Evolutionary conservation across 2,113 vertebrate genomes (phyloP).

Genomic region (Equus quagga): DNA sequence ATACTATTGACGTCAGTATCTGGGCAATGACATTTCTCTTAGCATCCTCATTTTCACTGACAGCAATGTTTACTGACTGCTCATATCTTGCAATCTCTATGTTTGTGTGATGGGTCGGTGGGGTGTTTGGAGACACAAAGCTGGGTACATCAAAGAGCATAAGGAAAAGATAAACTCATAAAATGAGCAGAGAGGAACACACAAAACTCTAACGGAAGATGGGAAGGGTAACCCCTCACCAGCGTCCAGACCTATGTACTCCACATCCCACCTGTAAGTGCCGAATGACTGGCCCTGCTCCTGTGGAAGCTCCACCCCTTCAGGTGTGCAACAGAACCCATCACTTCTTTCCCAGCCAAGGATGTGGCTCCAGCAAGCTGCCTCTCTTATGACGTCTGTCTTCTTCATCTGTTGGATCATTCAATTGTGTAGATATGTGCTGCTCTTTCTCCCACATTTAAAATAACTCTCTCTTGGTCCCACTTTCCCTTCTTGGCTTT

Average conservation of each 20-base stretch:
- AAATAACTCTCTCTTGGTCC: neutral
- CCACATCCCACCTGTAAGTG: fast-evolving
- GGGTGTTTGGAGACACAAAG: too few relatives aligned
- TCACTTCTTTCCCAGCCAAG: neutral
- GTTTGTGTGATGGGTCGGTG: neutral
- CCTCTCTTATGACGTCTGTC: neutral
- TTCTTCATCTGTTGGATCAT: neutral
- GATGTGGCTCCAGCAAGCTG: neutral
- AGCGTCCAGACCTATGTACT: fast-evolving
- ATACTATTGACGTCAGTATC: fast-evolving
- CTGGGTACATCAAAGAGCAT: neutral
- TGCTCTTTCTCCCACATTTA: neutral
- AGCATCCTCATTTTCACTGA: fast-evolving
- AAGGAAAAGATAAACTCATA: neutral
- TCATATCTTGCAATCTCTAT: too few relatives aligned
- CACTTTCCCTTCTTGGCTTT: neutral
- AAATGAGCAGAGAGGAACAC: neutral
- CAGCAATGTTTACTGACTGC: fast-evolving
- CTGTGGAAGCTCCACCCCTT: neutral
- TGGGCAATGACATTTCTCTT: neutral
- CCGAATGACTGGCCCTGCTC: fast-evolving
- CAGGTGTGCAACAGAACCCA: fast-evolving
- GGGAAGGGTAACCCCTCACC: too few relatives aligned
- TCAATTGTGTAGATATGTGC: fast-evolving
- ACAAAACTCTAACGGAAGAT: neutral